phyloP scores from a whole-genome alignment of 2,888 invertebrate genomes.

The Mythimna lalbum region DNA sequence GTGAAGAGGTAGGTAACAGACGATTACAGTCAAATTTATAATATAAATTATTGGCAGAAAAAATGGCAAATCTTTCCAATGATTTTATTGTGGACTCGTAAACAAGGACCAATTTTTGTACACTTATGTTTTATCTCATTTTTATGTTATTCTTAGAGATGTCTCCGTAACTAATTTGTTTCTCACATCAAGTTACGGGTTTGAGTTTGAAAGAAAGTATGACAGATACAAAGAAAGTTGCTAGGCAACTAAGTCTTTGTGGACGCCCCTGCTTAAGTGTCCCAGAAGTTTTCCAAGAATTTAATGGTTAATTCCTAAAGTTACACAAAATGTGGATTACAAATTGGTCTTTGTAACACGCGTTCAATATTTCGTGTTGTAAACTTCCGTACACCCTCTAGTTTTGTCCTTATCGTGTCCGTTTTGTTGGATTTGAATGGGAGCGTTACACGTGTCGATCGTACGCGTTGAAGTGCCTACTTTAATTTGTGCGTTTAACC shows the following conservation, averaged over 20 bases:
- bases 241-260: too few species aligned
- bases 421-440: constrained; percentile 16
- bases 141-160: too few species aligned
- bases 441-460: background rate
- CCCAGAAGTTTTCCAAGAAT: too few species aligned
- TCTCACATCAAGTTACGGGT: too few species aligned
- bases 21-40: too few species aligned
- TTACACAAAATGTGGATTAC: background rate
- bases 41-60: too few species aligned
- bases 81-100: background rate
- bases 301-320: background rate
- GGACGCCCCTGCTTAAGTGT: background rate
- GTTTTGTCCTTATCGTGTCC: constrained; percentile 14
- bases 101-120: background rate
- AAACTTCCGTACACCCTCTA: background rate
- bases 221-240: too few species aligned
- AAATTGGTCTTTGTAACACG: constrained; percentile 18
- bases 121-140: too few species aligned
- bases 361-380: background rate
- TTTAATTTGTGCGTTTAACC: background rate
- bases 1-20: too few species aligned
- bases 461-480: background rate
- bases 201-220: too few species aligned
- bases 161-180: too few species aligned
- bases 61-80: constrained; percentile 29